Conservation (phyloP, 2,797 vertebrate species). For the Gallirallus australis region DNA sequence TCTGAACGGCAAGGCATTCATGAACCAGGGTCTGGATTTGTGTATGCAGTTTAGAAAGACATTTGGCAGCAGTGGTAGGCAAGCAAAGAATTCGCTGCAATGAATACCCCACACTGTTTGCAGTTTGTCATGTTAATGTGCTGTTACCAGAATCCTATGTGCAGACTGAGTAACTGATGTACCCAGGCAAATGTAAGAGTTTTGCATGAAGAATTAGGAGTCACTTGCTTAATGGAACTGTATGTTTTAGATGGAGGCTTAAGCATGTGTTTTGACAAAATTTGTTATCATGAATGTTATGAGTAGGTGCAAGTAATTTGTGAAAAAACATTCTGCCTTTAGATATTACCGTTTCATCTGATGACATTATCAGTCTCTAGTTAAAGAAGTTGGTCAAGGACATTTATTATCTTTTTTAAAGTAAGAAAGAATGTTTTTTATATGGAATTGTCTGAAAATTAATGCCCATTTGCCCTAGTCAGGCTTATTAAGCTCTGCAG, state of each 20-base stretch:
- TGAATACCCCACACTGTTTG: not conserved
- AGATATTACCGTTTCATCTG: not conserved
- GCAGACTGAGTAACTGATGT: conserved; percentile 19
- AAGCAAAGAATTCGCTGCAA: not conserved
- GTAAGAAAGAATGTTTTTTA: not conserved
- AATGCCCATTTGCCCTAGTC: not conserved
- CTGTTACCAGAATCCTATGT: not conserved
- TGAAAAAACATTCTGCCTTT: not conserved
- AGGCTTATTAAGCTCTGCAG: not conserved
- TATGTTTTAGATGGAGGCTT: not conserved
- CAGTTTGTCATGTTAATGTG: conserved; percentile 29
- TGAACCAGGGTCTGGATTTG: not conserved
- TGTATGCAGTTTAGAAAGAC: not conserved
- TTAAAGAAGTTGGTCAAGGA: not conserved
- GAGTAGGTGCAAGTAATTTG: not conserved
- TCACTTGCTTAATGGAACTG: not conserved
- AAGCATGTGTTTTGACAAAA: not conserved
- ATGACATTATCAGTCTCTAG: not conserved
- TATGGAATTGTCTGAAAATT: not conserved
- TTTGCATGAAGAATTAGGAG: not conserved
- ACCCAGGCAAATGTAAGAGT: not conserved
- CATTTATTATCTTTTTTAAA: not conserved
- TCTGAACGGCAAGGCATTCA: not conserved
- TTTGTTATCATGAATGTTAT: not conserved
- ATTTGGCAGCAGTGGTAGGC: not conserved